Evolutionary conservation across 1,140 invertebrate species (phyloP), one percentile per base, ranked within the genome.

Genomic region (Pseudomyrmex pallidus): DNA sequence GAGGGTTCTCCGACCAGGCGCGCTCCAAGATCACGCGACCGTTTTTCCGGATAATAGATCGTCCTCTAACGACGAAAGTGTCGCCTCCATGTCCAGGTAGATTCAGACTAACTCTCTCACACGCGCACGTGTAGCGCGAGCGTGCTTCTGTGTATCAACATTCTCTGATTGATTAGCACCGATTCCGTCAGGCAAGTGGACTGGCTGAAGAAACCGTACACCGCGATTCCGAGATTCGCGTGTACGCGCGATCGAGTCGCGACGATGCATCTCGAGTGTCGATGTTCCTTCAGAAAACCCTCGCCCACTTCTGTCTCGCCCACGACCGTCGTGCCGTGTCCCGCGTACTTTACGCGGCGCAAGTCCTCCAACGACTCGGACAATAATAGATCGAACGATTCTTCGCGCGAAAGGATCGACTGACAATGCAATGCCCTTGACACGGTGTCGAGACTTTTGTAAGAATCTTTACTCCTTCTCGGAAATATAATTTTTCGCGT

Each of bases 131-230:
- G 35, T 35, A 35, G 35, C 25, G 25, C 25, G 25, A 35, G 25
- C 35, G 35, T 35, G 35, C 35, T 7, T 7, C 35, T 0, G 0
- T 0, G 0, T 35, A 35, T 35, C 35, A 35, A 35, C 5, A 35
- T 5, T 35, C 35, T 35, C 5, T 54, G 44, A 63, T 52, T 20
- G n/a, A 13, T 35, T 12, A 66, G 44, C 70, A 61, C 25, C 17
- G 8, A 61, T 87, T 84, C 8, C 78, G 46, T 20, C 67, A 88
- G 87, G 76, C 86, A 88, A 82, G 13, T 74, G 62, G 91, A 92
- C 80, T 92, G 91, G 91, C 25, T 89, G 85, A 92, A 84, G 90
- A 91, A 91, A 89, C 89, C 91, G 52, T 91, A 88, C 25, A 87
- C 83, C 57, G 64, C 86, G 46, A 85, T 88, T 66, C 84, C 83